Evolutionary conservation across 2,888 invertebrate species (phyloP).

Genomic region (Synergus laeviventris): DNA sequence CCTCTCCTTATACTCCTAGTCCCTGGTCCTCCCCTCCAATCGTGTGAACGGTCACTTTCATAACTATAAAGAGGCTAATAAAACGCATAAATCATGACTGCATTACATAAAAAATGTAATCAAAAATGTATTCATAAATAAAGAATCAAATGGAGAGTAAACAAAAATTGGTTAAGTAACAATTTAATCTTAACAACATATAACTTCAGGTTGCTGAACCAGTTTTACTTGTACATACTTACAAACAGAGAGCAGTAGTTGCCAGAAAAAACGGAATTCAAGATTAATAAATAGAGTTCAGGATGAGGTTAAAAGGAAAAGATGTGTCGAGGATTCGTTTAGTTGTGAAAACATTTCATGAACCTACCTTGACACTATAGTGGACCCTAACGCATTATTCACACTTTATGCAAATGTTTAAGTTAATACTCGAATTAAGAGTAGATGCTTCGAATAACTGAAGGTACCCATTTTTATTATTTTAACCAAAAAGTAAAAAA

Average conservation of each 20-base stretch:
- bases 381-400: conserved; percentile 48
- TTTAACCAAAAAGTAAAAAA: background rate
- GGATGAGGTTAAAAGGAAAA: conserved; percentile 6
- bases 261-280: background rate
- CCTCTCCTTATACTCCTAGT: too few relatives aligned
- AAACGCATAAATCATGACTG: too few relatives aligned
- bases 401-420: conserved; percentile 49
- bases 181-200: background rate
- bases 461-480: background rate
- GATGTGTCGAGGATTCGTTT: background rate
- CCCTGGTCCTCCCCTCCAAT: too few relatives aligned
- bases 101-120: too few relatives aligned
- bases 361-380: conserved; percentile 49
- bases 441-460: conserved; percentile 39
- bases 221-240: background rate
- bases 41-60: too few relatives aligned
- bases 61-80: too few relatives aligned
- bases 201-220: background rate
- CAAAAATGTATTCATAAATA: too few relatives aligned
- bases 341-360: background rate
- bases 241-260: background rate
- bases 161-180: background rate
- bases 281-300: background rate
- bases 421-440: conserved; percentile 43
- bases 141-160: background rate